A percentile compares a stretch with the other conserved stretches of the same genome.
Conservation (phyloP, 2,797 vertebrate species). For the Lepus oiostolus region DNA sequence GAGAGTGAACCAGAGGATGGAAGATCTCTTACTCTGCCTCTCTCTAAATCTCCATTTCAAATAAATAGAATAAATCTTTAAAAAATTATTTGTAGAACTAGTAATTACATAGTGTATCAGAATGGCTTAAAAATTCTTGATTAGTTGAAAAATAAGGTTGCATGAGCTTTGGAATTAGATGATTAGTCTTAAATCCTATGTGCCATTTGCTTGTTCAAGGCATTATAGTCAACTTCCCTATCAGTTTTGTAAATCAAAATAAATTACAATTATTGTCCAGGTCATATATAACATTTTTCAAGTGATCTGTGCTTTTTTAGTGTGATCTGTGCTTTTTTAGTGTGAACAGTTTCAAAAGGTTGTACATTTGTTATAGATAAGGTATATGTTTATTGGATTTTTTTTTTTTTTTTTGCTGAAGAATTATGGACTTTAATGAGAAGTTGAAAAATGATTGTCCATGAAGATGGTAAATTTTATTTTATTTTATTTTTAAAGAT, state of each 20-base stretch:
- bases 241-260: conserved; percentile 44
- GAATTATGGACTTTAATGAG: conserved; percentile 36
- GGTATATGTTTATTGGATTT: background rate
- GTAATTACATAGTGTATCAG: background rate
- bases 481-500: background rate
- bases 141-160: conserved; percentile 35
- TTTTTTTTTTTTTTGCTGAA: conserved; percentile 44
- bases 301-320: background rate
- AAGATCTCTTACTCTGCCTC: no score
- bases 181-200: conserved; percentile 36
- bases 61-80: no score
- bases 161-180: conserved; percentile 37
- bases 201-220: conserved; percentile 26
- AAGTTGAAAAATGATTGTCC: conserved; percentile 36
- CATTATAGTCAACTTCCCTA: conserved; percentile 33
- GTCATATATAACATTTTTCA: background rate
- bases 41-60: no score
- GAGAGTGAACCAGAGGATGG: no score
- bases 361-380: conserved; percentile 12
- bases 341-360: conserved; percentile 50
- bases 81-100: conserved; percentile 21
- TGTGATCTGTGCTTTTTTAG: background rate
- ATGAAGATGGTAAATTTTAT: conserved; percentile 40
- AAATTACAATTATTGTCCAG: conserved; percentile 7
- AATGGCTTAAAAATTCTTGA: conserved; percentile 56